These are phyloP conservation scores for Thamnophis sirtalis DNA, from an alignment of 2,113 vertebrate species.

Conservation along the genomic window DNA sequence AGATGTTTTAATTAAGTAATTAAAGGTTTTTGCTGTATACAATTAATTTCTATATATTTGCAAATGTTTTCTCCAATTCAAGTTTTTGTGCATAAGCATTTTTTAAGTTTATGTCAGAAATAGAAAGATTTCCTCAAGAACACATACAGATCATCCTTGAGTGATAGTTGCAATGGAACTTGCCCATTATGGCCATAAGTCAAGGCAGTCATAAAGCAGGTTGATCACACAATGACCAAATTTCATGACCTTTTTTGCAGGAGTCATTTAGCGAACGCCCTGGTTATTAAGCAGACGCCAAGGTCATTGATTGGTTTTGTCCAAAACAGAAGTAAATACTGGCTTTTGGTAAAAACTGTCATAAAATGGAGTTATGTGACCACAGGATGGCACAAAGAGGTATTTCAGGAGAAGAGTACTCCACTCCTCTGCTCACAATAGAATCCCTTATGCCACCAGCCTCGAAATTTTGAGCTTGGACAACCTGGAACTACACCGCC, in stretches of 20 bases:
- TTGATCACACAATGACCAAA: too few species aligned
- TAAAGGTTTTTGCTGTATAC: background rate
- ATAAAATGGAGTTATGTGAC: background rate
- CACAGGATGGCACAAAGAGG: background rate
- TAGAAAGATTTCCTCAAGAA: background rate
- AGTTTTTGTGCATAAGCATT: background rate
- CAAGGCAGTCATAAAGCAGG: background rate
- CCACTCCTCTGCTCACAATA: too few species aligned
- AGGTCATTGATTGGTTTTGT: background rate
- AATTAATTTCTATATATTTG: background rate
- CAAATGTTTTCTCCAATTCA: background rate
- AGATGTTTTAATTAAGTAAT: background rate
- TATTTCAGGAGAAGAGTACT: too few species aligned
- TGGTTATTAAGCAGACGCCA: background rate
- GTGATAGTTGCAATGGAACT: background rate
- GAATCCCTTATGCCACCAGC: too few species aligned
- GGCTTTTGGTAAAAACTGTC: background rate
- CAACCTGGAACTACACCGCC: too few species aligned
- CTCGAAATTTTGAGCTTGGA: too few species aligned
- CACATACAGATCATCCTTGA: background rate
- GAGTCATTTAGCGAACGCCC: background rate
- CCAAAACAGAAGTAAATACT: background rate
- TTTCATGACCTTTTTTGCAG: too few species aligned
- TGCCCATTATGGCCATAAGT: background rate
- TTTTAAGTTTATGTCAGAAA: background rate